Conservation (phyloP, 2,113 vertebrate genomes). For the Perca fluviatilis region DNA sequence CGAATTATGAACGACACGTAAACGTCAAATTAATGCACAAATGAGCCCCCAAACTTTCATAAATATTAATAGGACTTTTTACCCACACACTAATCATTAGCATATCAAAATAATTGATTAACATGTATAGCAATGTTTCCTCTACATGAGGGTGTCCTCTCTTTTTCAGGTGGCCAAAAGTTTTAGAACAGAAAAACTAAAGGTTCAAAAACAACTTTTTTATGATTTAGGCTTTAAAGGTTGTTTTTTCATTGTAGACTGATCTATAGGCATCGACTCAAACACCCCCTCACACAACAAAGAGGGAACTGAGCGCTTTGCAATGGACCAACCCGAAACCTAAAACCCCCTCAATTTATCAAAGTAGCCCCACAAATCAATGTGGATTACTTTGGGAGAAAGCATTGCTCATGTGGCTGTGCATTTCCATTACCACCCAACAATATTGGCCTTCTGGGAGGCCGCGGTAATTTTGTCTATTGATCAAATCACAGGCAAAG, state of each 20-base stretch:
- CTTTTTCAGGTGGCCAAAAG: slow-evolving; percentile 4
- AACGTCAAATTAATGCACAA: slow-evolving; percentile 40
- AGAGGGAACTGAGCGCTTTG: slow-evolving; percentile 30
- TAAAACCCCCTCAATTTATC: slow-evolving; percentile 82
- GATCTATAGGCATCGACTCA: slow-evolving; percentile 32
- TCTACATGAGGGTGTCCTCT: background rate
- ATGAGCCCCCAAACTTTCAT: slow-evolving; percentile 42
- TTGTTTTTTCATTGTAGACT: background rate
- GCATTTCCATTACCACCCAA: slow-evolving; percentile 80
- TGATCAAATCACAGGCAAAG: slow-evolving; percentile 75
- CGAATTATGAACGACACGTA: slow-evolving; percentile 42
- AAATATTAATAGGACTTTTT: slow-evolving; percentile 59
- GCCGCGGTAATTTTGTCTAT: slow-evolving; percentile 78
- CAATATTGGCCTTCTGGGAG: slow-evolving; percentile 79
- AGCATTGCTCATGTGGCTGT: slow-evolving; percentile 73
- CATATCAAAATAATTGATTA: slow-evolving; percentile 37
- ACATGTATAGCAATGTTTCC: background rate
- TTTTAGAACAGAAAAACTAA: background rate
- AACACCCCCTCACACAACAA: slow-evolving; percentile 34
- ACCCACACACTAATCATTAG: slow-evolving; percentile 46
- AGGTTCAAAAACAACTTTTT: background rate
- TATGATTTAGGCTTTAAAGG: background rate
- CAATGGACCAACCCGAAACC: slow-evolving; percentile 57
- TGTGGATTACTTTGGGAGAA: slow-evolving; percentile 82
- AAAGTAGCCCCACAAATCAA: slow-evolving; percentile 84